Conservation (phyloP, 64 coral and sea anemone genomes). For the Acropora tenuis region DNA sequence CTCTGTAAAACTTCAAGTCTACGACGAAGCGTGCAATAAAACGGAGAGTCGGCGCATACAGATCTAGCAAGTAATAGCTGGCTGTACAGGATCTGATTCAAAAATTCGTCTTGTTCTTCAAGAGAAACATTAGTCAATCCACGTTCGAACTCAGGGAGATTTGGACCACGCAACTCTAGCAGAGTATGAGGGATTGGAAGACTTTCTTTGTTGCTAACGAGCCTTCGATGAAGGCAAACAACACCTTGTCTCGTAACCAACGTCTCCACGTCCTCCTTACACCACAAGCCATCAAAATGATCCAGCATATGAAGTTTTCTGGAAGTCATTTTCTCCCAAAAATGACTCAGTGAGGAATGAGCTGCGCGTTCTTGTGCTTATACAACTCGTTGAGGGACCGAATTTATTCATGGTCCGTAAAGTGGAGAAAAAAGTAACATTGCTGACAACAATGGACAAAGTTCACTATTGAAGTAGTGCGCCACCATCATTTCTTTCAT, state of each 20-base stretch:
- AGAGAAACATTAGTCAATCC: slow-evolving; percentile 49
- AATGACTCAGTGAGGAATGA: background rate
- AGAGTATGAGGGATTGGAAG: slow-evolving; percentile 61
- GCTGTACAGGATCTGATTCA: slow-evolving; percentile 85
- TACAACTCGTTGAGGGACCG: background rate
- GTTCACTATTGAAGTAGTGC: no score
- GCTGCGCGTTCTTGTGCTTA: background rate
- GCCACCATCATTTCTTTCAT: no score
- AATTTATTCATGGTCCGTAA: background rate
- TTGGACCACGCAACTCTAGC: slow-evolving; percentile 72
- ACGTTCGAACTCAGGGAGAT: slow-evolving; percentile 85
- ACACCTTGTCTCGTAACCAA: slow-evolving; percentile 84
- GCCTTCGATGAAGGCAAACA: slow-evolving; percentile 81
- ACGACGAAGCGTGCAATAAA: slow-evolving; percentile 80
- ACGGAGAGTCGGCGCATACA: slow-evolving; percentile 81
- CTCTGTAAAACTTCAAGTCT: slow-evolving; percentile 80
- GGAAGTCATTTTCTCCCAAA: background rate
- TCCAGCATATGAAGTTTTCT: slow-evolving; percentile 78
- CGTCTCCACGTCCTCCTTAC: slow-evolving; percentile 71
- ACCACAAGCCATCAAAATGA: slow-evolving; percentile 90
- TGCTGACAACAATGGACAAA: no score
- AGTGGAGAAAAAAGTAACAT: no score
- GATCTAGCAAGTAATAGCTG: slow-evolving; percentile 81
- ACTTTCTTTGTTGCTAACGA: slow-evolving; percentile 83
- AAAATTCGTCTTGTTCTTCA: slow-evolving; percentile 80